phyloP scores from a whole-genome alignment of 2,113 vertebrate genomes.

The Dicerorhinus sumatrensis region DNA sequence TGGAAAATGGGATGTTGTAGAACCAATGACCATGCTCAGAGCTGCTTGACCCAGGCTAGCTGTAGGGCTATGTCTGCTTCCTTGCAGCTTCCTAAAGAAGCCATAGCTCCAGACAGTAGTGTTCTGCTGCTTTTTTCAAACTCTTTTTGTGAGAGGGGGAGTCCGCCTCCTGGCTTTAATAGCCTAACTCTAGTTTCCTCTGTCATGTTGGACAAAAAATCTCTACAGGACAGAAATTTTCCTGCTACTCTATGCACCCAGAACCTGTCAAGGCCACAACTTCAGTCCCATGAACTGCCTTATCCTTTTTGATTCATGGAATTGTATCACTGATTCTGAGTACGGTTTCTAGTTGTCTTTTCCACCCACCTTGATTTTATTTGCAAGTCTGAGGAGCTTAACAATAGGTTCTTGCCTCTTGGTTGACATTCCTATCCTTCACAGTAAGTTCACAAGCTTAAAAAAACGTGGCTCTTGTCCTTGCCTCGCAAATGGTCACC shows the following conservation, averaged over 20 bases:
- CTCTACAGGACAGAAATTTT: not conserved
- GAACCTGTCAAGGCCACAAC: not conserved
- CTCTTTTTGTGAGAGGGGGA: not conserved
- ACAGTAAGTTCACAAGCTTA: not conserved
- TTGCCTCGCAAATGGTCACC: not conserved
- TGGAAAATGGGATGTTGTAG: not conserved
- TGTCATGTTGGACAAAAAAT: not conserved
- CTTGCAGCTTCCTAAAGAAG: not conserved
- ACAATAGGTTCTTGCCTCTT: not conserved
- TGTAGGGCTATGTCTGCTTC: not conserved
- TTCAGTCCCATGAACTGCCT: not conserved
- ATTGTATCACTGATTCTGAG: not conserved
- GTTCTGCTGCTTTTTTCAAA: not conserved
- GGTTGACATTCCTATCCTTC: not conserved
- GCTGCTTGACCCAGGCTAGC: not conserved
- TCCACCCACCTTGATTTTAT: not conserved
- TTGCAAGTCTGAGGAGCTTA: constrained; percentile 14
- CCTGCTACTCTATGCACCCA: not conserved
- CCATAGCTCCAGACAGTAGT: not conserved
- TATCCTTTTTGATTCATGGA: not conserved
- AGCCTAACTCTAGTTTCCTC: not conserved
- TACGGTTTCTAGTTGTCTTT: not conserved
- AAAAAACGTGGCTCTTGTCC: not conserved
- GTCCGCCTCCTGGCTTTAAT: not conserved
- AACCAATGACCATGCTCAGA: not conserved